Evolutionary conservation across 2,888 invertebrate species (phyloP).

Genomic region (Schrankia costaestrigalis): DNA sequence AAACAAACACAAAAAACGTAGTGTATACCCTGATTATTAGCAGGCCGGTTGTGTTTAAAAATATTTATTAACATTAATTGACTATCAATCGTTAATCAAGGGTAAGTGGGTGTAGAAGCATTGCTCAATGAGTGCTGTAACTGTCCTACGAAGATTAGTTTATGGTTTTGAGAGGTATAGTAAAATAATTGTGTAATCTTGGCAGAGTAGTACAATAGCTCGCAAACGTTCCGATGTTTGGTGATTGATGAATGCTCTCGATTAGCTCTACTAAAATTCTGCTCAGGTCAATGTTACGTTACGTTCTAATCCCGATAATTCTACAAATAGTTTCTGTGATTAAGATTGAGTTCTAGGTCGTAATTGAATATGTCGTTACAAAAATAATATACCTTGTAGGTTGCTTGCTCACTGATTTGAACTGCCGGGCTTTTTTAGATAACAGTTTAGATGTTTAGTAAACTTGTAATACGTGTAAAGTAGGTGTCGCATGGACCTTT

Average conservation of each 20-base stretch:
- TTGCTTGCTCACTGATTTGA: too few species aligned
- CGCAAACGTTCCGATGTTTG: constrained; percentile 16
- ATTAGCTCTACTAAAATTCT: constrained; percentile 16
- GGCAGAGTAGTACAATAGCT: constrained; percentile 26
- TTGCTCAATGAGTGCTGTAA: constrained; percentile 28
- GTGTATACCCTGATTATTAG: too few species aligned
- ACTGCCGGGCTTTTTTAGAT: too few species aligned
- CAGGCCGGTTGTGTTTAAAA: too few species aligned
- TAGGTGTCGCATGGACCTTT: too few species aligned
- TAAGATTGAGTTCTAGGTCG: not conserved
- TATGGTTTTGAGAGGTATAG: constrained; percentile 15
- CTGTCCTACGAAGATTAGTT: constrained; percentile 13
- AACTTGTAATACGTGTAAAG: too few species aligned
- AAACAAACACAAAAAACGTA: too few species aligned
- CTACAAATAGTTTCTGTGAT: not conserved
- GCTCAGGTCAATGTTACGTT: constrained; percentile 23
- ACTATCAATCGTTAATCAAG: constrained; percentile 16
- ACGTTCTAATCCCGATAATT: constrained; percentile 1
- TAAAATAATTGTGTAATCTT: constrained; percentile 41
- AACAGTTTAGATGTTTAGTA: too few species aligned
- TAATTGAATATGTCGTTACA: too few species aligned
- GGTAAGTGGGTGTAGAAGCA: constrained; percentile 25
- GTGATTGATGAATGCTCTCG: constrained; percentile 31
- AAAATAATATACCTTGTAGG: too few species aligned
- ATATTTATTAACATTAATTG: constrained; percentile 21